A percentile compares a stretch with the other conserved stretches of the same genome.
phyloP scores from a whole-genome alignment of 2,888 invertebrate genomes.

The Drosophila nigritarsus region DNA sequence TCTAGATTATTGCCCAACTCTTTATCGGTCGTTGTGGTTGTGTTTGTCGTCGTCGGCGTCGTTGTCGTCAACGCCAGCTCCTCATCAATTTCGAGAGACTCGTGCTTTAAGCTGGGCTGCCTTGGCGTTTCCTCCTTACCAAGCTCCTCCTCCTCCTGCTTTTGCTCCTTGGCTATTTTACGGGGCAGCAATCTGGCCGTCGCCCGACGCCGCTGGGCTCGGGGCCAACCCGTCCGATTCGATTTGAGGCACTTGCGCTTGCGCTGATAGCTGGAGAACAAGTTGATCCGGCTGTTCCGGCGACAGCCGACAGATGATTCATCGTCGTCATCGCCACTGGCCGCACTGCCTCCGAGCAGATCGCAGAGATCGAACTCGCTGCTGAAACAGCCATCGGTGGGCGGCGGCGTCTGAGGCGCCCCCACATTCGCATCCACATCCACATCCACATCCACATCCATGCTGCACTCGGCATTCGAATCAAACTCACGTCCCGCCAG shows the following conservation, averaged over 20 bases:
- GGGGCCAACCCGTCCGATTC: conserved; percentile 94
- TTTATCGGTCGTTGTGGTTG: conserved; percentile 42
- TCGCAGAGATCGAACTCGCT: conserved; percentile 83
- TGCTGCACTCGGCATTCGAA: conserved; percentile 39
- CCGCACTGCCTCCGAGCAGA: conserved; percentile 66
- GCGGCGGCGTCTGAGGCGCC: conserved; percentile 72
- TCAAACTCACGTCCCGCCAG: conserved; percentile 67
- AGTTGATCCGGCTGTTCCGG: conserved; percentile 59
- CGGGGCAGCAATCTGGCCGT: conserved; percentile 55
- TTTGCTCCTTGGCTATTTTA: conserved; percentile 46
- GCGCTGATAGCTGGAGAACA: conserved; percentile 77
- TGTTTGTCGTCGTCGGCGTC: conserved; percentile 64
- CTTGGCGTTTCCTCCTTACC: conserved; percentile 2
- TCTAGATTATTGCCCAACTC: conserved; percentile 31
- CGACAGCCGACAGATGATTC: conserved; percentile 20
- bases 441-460: conserved; percentile 6
- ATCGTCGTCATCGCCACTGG: conserved; percentile 63
- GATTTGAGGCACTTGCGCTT: conserved; percentile 86
- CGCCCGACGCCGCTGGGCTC: conserved; percentile 81
- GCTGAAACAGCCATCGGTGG: conserved; percentile 81
- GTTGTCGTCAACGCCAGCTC: conserved; percentile 52
- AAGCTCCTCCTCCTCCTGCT: conserved; percentile 2
- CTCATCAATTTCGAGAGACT: conserved; percentile 52
- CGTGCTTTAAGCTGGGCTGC: conserved; percentile 40
- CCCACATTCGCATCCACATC: not conserved